A percentile compares a stretch with the other conserved stretches of the same genome.
Conservation (phyloP, 2,797 vertebrate genomes). For the Martes flavigula region DNA sequence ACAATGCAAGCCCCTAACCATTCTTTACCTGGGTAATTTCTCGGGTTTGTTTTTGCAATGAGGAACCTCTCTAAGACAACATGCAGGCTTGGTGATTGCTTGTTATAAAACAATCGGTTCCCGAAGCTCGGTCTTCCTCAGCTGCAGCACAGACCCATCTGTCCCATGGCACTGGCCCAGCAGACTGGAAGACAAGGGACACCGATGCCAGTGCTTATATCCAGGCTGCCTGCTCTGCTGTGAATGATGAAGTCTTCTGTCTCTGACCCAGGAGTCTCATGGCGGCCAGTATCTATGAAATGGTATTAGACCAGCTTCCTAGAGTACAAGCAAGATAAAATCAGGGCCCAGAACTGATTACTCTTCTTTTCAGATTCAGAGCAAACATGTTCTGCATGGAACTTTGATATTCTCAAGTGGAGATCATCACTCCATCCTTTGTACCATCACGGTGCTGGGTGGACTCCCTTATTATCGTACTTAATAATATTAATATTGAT, state of each 20-base stretch:
- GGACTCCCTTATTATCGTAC: not conserved
- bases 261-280: not conserved
- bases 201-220: not conserved
- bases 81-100: not conserved
- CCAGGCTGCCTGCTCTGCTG: not conserved
- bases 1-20: not conserved
- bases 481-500: constrained; percentile 5
- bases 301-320: not conserved
- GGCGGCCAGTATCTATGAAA: not conserved
- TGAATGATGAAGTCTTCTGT: not conserved
- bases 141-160: not conserved
- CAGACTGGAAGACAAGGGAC: not conserved
- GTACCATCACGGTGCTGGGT: not conserved
- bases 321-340: not conserved
- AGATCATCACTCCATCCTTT: not conserved
- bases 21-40: not conserved
- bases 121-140: not conserved
- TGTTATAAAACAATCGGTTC: not conserved
- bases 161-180: not conserved
- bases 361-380: not conserved
- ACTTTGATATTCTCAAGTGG: not conserved
- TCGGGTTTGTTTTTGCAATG: not conserved
- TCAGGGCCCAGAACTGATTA: not conserved
- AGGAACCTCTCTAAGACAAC: not conserved
- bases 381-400: not conserved